A percentile compares a stretch with the other conserved stretches of the same genome.
Conservation (phyloP, 2,888 invertebrate genomes). For the Opisthograptis luteolata region DNA sequence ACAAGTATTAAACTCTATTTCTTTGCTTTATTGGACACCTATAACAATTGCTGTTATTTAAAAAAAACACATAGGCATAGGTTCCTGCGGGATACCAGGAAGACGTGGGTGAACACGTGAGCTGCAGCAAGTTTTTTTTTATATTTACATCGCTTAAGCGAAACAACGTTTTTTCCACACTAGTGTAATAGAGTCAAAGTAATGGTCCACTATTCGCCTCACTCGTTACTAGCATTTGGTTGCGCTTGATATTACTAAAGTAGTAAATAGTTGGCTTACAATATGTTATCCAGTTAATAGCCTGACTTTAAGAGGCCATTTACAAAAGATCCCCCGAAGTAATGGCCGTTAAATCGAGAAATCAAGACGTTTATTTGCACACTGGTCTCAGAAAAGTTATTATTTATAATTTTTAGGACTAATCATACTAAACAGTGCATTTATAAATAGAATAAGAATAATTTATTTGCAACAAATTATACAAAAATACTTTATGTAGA, state of each 20-base stretch:
- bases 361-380: background rate
- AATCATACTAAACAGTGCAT: too few species aligned
- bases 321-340: background rate
- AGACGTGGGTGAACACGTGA: too few species aligned
- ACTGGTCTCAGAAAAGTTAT: background rate
- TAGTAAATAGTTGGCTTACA: conserved; percentile 19
- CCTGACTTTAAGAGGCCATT: conserved; percentile 5
- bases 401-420: too few species aligned
- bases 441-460: too few species aligned
- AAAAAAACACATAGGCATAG: too few species aligned
- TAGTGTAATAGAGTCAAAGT: conserved; percentile 5
- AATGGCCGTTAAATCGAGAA: background rate
- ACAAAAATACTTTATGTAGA: too few species aligned
- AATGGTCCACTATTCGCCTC: conserved; percentile 35
- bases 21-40: too few species aligned
- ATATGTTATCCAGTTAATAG: conserved; percentile 19
- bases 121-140: too few species aligned
- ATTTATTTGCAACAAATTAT: too few species aligned
- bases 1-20: too few species aligned
- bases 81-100: too few species aligned
- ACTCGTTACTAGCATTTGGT: conserved; percentile 37
- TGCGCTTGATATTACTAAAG: conserved; percentile 11
- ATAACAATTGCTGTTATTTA: too few species aligned
- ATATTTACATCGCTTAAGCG: background rate
- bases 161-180: background rate